phyloP scores from a whole-genome alignment of 1,140 invertebrate genomes.

The Choristoneura fumiferana region DNA sequence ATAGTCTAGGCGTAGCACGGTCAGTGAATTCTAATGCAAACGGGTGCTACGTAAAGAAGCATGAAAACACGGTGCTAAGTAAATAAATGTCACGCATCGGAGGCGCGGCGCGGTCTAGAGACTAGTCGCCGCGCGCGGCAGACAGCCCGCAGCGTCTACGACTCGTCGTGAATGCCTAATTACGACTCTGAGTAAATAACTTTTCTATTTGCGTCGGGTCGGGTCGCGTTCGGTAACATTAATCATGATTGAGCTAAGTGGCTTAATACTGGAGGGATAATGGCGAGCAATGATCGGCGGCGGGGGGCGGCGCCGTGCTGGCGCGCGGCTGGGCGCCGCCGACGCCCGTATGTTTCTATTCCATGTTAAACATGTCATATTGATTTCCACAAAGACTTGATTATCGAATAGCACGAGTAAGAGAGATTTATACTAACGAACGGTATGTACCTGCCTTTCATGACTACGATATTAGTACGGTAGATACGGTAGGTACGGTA shows the following conservation, averaged over 20 bases:
- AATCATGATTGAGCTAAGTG: slow-evolving; percentile 79
- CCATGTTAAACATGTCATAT: too few relatives aligned
- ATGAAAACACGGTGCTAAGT: slow-evolving; percentile 24
- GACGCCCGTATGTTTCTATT: slow-evolving; percentile 27
- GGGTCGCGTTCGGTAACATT: slow-evolving; percentile 71
- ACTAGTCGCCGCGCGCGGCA: slow-evolving; percentile 52
- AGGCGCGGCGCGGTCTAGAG: slow-evolving; percentile 54
- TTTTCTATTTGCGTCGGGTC: slow-evolving; percentile 68
- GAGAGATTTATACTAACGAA: too few relatives aligned
- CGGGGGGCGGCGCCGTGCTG: slow-evolving; percentile 65
- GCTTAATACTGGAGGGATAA: slow-evolving; percentile 74
- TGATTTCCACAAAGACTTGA: too few relatives aligned
- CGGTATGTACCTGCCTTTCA: too few relatives aligned
- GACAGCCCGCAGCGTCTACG: slow-evolving; percentile 57
- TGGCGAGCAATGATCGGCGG: slow-evolving; percentile 66
- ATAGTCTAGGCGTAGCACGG: too few relatives aligned
- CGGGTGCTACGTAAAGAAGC: slow-evolving; percentile 24
- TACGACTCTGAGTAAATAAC: slow-evolving; percentile 73
- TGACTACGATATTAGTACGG: too few relatives aligned
- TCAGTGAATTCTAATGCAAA: too few relatives aligned
- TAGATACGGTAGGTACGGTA: too few relatives aligned
- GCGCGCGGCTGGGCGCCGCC: slow-evolving; percentile 38
- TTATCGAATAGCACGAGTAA: too few relatives aligned
- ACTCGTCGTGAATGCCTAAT: slow-evolving; percentile 74
- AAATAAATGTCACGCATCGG: slow-evolving; percentile 43